A percentile compares a stretch with the other conserved stretches of the same genome.
Conservation (phyloP, 2,888 invertebrate species). For the Dasysyrphus albostriatus region DNA sequence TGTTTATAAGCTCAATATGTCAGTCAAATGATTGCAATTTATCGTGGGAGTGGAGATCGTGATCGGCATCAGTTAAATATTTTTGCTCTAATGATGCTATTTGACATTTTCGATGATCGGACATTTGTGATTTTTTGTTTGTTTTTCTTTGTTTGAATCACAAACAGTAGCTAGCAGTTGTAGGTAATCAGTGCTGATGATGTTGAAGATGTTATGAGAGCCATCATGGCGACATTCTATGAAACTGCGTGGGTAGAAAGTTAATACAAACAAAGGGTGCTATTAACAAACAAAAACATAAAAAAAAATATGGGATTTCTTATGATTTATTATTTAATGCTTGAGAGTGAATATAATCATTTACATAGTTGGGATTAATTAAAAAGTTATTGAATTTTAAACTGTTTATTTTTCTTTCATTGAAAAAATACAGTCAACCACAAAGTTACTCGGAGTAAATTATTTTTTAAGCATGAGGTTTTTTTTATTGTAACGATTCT, state of each 20-base stretch:
- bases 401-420: not conserved
- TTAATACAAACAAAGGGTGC: conserved; percentile 25
- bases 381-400: conserved; percentile 20
- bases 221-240: conserved; percentile 47
- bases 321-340: not conserved
- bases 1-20: conserved; percentile 4
- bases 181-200: conserved; percentile 11
- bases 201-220: conserved; percentile 29
- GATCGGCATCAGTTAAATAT: conserved; percentile 47
- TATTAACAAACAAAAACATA: not conserved
- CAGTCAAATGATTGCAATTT: conserved; percentile 20
- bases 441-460: no score
- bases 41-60: conserved; percentile 59
- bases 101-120: conserved; percentile 39
- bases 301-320: not conserved
- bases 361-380: not conserved
- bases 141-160: not conserved
- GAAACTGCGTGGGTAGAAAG: conserved; percentile 42
- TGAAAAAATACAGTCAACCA: no score
- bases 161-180: not conserved
- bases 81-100: conserved; percentile 4
- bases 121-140: not conserved
- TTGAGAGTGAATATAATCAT: not conserved
- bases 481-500: no score
- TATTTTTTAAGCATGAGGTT: no score